Evolutionary conservation across 2,888 invertebrate species (phyloP), one percentile per base, ranked within the genome.

Genomic region (Drosophila limbata): DNA sequence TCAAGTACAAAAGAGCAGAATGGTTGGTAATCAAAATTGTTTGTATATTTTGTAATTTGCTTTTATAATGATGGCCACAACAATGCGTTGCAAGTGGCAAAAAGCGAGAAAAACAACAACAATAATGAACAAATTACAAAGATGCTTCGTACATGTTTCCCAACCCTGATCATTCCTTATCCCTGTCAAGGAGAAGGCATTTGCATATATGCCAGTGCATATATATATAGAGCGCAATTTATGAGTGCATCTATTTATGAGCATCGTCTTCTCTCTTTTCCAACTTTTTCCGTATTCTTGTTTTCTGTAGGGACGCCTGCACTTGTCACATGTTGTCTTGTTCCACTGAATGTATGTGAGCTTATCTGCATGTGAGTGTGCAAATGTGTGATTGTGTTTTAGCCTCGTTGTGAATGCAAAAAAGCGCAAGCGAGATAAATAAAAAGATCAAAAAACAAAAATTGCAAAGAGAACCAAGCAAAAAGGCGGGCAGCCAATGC

Each of bases 181-280:
- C 10, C 17, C 35, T 68, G 67, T 55, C 60, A 57, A 21, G 61
- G 13, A 40, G 39, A 44, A 64, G 44, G 52, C 55, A 86, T 84
- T 84, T 81, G 78, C 81, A 84, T 75, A 84, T 78, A 79, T 81
- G 81, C 73, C 76, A 70, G 66, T 65, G 67, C 73, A 84, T 87
- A 87, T 84, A 87, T 87, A 83, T 79, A 81, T 74, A 70, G 81
- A 84, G 67, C 73, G 79, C 73, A 87, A 83, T 87, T 84, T 83
- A 81, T 83, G 84, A 84, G 66, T 83, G 83, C 87, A 83, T 87
- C 81, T 87, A 79, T 73, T 83, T 25, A 25, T 6, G 25, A 25
- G 25, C 55, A 60, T 53, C 37, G 60, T 45, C 55, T 35, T 48
- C 10, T 45, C 6, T 15, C 3, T 37, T 5, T 31, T 55, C n/a